Evolutionary conservation across 1,140 invertebrate genomes (phyloP).

Genomic region (Cydia splendana): DNA sequence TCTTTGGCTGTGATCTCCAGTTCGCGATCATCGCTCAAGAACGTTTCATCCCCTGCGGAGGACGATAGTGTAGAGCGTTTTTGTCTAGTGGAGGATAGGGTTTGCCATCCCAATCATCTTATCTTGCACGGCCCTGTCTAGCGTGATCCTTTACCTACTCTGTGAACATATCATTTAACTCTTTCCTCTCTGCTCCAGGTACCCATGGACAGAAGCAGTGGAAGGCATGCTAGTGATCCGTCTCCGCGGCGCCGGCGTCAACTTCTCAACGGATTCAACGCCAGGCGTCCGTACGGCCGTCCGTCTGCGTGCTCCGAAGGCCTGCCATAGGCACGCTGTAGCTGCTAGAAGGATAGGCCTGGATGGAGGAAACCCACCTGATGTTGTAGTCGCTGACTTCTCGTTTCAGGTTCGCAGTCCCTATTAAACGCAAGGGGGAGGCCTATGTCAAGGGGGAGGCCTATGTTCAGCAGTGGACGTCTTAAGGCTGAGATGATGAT

Average conservation of each 20-base stretch:
- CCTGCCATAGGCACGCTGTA: conserved; percentile 67
- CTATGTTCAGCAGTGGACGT: no score
- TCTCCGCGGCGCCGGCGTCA: conserved; percentile 54
- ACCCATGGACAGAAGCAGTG: conserved; percentile 88
- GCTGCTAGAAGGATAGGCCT: conserved; percentile 62
- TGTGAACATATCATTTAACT: no score
- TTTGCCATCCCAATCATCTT: no score
- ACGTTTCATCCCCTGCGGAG: neutral
- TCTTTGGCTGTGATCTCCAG: no score
- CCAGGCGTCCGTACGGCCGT: conserved; percentile 56
- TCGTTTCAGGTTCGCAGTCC: conserved; percentile 62
- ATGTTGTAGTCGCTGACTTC: conserved; percentile 56
- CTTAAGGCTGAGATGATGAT: no score
- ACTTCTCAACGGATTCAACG: conserved; percentile 33
- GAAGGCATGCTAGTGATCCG: conserved; percentile 80
- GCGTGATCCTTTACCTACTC: neutral
- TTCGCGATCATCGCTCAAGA: no score
- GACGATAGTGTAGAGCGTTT: no score
- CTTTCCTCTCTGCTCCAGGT: conserved; percentile 69
- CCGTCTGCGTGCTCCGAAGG: conserved; percentile 52
- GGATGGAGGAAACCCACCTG: conserved; percentile 46
- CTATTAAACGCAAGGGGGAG: no score
- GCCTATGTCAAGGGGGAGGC: no score
- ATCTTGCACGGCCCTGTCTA: no score
- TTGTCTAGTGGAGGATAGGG: no score